Evolutionary conservation across 2,113 vertebrate species (phyloP), one percentile per base, ranked within the genome.

Genomic region (Leptosomus discolor): DNA sequence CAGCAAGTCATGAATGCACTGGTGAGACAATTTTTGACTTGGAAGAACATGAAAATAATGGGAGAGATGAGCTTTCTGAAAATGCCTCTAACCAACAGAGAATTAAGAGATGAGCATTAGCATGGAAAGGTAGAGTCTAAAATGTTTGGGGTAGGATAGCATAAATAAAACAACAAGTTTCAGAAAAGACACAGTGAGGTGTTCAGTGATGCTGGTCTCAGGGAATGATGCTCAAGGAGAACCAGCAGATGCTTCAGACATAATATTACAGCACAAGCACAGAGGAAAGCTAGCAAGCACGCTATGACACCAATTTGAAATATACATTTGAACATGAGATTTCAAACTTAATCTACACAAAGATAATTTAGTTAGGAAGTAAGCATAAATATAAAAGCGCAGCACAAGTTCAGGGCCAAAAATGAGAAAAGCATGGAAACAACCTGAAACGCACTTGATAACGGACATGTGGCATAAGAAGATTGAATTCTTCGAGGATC

Each of bases 311-410:
- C 20, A 23, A 45, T 75, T 82, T 75, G 56, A 58, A 82, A 87
- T 58, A 64, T 27, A 68, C 29, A 88, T 54, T 50, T 70, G 23
- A 76, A 90, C 0, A 0, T n/a, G 37, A 90, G 12, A 41, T 60
- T 70, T 85, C 41, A 85, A 92, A 53, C 46, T 14, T 73, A 57
- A 78, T 48, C 36, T 39, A 39, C 11, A 43, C 8, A 39, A 87
- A 29, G 14, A 70, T 4, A 77, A 70, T 85, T 92, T 77, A 78
- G 13, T 86, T 79, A 68, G 29, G 79, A 82, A 85, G 8, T 39
- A 60, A 63, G 15, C 0, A 0, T 60, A 78, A 50, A 4, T 27
- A 27, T 26, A 45, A 24, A 82, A 24, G 1, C 22, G 11, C 29
- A 71, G 32, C 32, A 71, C n/a, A 71, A 80, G 30, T 60, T 56